Evolutionary conservation across 2,113 vertebrate species (phyloP), one percentile per base, ranked within the genome.

Genomic region (Cochlearius cochlearius): DNA sequence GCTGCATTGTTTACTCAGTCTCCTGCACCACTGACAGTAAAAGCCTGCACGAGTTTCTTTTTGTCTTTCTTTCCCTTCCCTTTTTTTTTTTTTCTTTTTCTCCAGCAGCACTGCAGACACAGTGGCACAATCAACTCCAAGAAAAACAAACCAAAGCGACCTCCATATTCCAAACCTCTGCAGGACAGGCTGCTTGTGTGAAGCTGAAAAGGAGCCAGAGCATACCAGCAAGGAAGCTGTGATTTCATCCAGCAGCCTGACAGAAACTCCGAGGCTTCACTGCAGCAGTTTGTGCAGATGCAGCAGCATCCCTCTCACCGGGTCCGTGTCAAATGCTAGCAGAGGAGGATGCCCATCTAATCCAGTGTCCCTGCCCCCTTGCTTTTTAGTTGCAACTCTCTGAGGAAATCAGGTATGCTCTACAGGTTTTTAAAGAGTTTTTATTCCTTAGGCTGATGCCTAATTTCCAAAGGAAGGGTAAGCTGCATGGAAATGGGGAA

Each of bases 181-280:
- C 94, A 93, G 86, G 47, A 90, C 59, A 85, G 55, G 39, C 82
- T 91, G 34, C 59, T 75, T 49, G 9, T 82, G 75, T 90, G 81
- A 91, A 95, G 95, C 95, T 96, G 94, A 97, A 96, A 83, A 71
- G 82, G 50, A 97, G 96, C 96, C 96, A 98, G 91, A 89, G 82
- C 50, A 39, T 25, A 90, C 72, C 55, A 58, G 81, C 92, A 94
- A 92, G 72, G 67, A 91, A 92, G 82, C 43, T 60, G 67, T 68
- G 71, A 90, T 92, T 94, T 95, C 95, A 86, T 81, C 71, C 71
- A 56, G 38, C 60, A 95, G 94, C 36, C 27, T 50, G 79, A 76
- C 73, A 81, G 60, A 94, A 84, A 79, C 69, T 45, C 94, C 2
- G 6, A 77, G 67, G 69, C 50, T 77, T 75, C 93, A 74, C 71